phyloP scores from a whole-genome alignment of 1,140 invertebrate species.

The Cylas formicarius region DNA sequence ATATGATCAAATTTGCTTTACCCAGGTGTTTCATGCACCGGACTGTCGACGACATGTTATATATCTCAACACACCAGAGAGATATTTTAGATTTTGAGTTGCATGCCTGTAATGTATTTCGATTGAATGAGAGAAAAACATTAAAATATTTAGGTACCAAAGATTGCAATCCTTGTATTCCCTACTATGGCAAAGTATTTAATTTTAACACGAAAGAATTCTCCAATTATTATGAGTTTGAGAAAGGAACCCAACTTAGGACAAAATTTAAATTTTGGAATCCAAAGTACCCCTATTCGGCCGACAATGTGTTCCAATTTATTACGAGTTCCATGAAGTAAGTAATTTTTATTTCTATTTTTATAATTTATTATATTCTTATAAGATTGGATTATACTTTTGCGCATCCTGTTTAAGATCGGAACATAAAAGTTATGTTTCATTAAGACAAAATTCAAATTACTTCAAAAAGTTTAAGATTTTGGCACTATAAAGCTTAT shows the following conservation, averaged over 20 bases:
- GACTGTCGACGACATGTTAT: constrained; percentile 7
- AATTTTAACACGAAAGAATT: constrained; percentile 1
- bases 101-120: background rate
- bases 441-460: no score
- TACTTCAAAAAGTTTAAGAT: no score
- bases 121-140: constrained; percentile 1
- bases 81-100: constrained; percentile 1
- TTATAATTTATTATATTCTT: no score
- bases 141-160: background rate
- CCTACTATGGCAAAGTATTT: constrained; percentile 6
- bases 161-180: background rate
- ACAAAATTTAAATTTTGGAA: constrained; percentile 9
- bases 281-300: background rate
- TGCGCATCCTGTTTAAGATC: no score
- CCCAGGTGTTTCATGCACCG: constrained; percentile 4
- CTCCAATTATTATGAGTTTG: constrained; percentile 3
- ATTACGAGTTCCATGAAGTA: constrained; percentile 3
- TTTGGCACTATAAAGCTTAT: no score
- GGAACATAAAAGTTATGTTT: no score
- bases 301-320: background rate
- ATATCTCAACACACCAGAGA: background rate
- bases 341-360: no score
- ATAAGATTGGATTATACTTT: no score
- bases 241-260: constrained; percentile 1
- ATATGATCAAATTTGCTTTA: background rate